Evolutionary conservation across 2,797 vertebrate species (phyloP), one percentile per base, ranked within the genome.

Genomic region (Otolemur crassicaudatus): DNA sequence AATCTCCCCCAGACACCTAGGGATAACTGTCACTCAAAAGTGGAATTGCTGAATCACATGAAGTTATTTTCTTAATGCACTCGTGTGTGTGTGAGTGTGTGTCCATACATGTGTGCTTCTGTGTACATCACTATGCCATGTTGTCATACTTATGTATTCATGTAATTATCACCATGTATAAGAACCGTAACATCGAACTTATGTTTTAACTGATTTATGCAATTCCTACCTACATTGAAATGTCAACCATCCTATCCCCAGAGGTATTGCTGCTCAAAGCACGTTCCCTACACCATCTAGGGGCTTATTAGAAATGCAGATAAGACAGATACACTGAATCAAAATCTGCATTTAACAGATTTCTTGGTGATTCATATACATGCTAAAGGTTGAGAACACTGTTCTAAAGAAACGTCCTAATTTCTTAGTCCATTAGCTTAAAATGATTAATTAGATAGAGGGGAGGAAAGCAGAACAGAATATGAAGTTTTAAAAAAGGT

Each of bases 61-160:
- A 81, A 58, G 37, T 76, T 87, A 83, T 89, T 92, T 94, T 94
- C 65, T 90, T 53, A 75, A 63, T 75, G 3, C 3, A 69, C 5
- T 90, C 11, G 31, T 23, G 34, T 81, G 29, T 34, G 22, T 3
- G 37, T 46, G 12, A 6, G 1, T 76, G 23, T 49, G 5, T 91
- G n/a, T 13, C 0, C 16, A 14, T 4, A 25, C 13, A 40, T 6
- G 6, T 34, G 8, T 40, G 8, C 40, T 69, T 27, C 16, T 56
- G 13, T 84, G 72, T 10, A 3, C 49, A 5, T 43, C 43, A 37
- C 40, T 76, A 0, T 67, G 72, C 58, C 3, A 27, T 34, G 2
- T 46, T 70, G 2, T 79, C 76, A 72, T 23, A 79, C 40, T 22
- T 56, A 31, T 17, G 3, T 8, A 8, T 29, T 83, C 34, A 76